Evolutionary conservation across 2,888 invertebrate genomes (phyloP).

Genomic region (Luperina testacea): DNA sequence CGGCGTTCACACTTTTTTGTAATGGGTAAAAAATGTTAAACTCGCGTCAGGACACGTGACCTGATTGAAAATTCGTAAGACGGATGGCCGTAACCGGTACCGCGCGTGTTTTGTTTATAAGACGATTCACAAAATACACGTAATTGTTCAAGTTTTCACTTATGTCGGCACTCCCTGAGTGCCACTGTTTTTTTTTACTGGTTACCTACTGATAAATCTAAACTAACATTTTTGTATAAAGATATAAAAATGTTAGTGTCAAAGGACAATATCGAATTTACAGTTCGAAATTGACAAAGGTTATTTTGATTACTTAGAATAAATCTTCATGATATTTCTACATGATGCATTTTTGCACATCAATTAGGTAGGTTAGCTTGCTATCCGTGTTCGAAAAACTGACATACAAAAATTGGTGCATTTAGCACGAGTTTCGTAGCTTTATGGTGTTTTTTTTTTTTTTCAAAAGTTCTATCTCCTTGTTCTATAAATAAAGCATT

Average conservation of each 20-base stretch:
- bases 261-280: neutral
- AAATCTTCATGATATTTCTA: neutral
- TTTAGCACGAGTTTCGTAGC: neutral
- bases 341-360: neutral
- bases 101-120: too few relatives aligned
- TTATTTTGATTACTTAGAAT: neutral
- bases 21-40: too few relatives aligned
- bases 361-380: neutral
- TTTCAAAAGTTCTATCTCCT: conserved; percentile 2
- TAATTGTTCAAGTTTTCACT: too few relatives aligned
- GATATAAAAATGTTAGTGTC: too few relatives aligned
- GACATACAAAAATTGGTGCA: neutral
- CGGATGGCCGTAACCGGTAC: too few relatives aligned
- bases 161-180: too few relatives aligned
- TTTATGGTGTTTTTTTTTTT: neutral
- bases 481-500: conserved; percentile 38
- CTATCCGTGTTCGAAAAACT: neutral
- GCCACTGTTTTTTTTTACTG: too few relatives aligned
- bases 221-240: neutral
- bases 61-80: too few relatives aligned
- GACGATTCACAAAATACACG: too few relatives aligned
- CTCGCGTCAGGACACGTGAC: too few relatives aligned
- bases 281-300: neutral
- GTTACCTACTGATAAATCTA: neutral
- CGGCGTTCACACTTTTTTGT: too few relatives aligned